phyloP scores from a whole-genome alignment of 2,888 invertebrate species.

The Machimus rusticus region DNA sequence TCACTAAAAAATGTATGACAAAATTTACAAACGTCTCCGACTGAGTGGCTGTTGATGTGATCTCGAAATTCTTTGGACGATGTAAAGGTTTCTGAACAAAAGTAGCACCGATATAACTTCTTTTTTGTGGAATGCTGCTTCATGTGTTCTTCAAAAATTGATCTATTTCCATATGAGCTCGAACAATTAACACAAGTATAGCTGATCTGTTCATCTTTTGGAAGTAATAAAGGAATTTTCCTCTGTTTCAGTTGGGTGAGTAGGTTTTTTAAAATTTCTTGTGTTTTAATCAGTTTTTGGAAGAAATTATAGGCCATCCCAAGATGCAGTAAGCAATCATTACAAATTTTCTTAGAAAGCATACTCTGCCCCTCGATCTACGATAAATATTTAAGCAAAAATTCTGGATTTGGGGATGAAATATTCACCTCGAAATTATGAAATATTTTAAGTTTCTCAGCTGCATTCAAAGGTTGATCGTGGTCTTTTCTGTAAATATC shows the following conservation, averaged over 20 bases:
- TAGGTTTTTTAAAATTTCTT: neutral
- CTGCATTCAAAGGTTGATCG: neutral
- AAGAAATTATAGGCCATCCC: neutral
- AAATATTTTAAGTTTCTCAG: constrained; percentile 11
- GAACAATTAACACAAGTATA: neutral
- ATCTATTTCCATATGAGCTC: neutral
- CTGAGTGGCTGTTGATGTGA: constrained; percentile 48
- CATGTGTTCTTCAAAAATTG: neutral
- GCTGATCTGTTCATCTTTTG: neutral
- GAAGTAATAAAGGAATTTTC: neutral
- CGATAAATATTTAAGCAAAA: neutral
- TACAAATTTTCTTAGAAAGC: neutral
- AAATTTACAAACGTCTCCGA: constrained; percentile 48
- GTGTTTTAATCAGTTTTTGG: neutral
- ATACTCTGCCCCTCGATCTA: neutral
- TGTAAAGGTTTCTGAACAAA: constrained; percentile 49
- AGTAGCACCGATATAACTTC: constrained; percentile 43
- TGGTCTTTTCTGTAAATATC: neutral
- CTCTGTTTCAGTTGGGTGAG: neutral
- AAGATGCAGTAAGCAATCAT: neutral
- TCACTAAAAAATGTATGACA: constrained; percentile 49
- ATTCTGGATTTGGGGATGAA: neutral
- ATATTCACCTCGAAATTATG: neutral
- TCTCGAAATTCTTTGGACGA: constrained; percentile 49
- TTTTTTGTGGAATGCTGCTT: neutral